Conservation (phyloP, 2,113 vertebrate genomes). For the Oostethus manadensis region DNA sequence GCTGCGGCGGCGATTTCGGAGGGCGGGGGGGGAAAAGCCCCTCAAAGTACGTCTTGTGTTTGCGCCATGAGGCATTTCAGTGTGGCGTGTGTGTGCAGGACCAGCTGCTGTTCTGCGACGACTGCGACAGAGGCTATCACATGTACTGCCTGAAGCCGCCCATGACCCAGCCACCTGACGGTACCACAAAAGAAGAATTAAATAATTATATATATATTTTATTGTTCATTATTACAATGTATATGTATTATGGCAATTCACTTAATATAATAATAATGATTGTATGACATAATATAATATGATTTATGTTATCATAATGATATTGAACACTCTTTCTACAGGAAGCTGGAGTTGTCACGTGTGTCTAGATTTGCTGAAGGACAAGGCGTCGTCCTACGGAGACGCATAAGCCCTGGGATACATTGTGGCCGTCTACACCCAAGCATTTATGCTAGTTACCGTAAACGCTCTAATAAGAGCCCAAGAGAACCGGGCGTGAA, state of each 20-base stretch:
- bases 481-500: too few relatives aligned
- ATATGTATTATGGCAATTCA: constrained; percentile 7
- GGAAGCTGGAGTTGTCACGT: constrained; percentile 98
- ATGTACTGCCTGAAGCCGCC: constrained; percentile 98
- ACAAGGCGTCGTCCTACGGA: constrained; percentile 84
- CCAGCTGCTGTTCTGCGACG: constrained; percentile 97
- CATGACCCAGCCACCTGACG: constrained; percentile 93
- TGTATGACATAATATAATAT: too few relatives aligned
- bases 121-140: constrained; percentile 98
- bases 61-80: not conserved
- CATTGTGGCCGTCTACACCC: too few relatives aligned
- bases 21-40: too few relatives aligned
- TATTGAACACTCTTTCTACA: constrained; percentile 38
- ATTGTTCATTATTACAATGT: constrained; percentile 1
- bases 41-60: not conserved
- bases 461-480: too few relatives aligned
- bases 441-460: too few relatives aligned
- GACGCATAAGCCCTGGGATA: constrained; percentile 43
- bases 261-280: too few relatives aligned
- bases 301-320: too few relatives aligned
- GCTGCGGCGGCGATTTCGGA: too few relatives aligned
- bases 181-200: constrained; percentile 61
- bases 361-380: constrained; percentile 90
- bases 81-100: constrained; percentile 64
- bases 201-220: too few relatives aligned